These are phyloP conservation scores for Lepilemur ruficaudatus DNA, from an alignment of 2,797 vertebrate species.

Conservation along the genomic window DNA sequence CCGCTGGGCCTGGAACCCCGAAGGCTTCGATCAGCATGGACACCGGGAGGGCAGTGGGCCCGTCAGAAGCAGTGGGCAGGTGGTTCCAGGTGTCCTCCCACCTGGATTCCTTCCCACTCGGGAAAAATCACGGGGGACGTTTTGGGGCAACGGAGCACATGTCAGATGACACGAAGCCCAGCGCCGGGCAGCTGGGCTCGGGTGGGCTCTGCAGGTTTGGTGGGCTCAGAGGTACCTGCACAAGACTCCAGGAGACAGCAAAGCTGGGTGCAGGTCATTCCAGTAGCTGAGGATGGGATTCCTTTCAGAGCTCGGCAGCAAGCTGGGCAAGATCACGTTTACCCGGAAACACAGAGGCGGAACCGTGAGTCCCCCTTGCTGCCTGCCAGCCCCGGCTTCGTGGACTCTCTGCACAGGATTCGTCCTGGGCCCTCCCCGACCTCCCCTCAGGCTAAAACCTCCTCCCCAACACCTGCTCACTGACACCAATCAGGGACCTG, in stretches of 20 bases:
- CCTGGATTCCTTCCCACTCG: neutral
- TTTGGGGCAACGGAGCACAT: neutral
- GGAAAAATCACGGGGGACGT: neutral
- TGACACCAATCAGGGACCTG: rapidly evolving
- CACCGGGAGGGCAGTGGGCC: neutral
- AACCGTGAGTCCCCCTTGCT: no score
- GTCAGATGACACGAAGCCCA: neutral
- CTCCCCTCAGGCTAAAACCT: rapidly evolving
- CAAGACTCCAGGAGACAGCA: neutral
- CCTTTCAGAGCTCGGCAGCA: neutral
- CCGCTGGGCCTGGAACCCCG: neutral
- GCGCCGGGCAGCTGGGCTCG: neutral
- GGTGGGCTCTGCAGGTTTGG: neutral
- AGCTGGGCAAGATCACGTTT: no score
- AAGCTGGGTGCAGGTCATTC: rapidly evolving
- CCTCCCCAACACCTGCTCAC: rapidly evolving
- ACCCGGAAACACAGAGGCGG: no score
- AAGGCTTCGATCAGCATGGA: neutral
- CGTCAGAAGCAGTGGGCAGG: neutral
- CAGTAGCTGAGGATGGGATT: rapidly evolving
- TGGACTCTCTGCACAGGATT: rapidly evolving
- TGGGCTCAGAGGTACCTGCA: rapidly evolving
- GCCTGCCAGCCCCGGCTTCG: rapidly evolving
- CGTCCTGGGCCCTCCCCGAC: no score
- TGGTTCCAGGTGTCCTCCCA: neutral